Evolutionary conservation across 2,797 vertebrate species (phyloP), one percentile per base, ranked within the genome.

Genomic region (Semotilus atromaculatus): DNA sequence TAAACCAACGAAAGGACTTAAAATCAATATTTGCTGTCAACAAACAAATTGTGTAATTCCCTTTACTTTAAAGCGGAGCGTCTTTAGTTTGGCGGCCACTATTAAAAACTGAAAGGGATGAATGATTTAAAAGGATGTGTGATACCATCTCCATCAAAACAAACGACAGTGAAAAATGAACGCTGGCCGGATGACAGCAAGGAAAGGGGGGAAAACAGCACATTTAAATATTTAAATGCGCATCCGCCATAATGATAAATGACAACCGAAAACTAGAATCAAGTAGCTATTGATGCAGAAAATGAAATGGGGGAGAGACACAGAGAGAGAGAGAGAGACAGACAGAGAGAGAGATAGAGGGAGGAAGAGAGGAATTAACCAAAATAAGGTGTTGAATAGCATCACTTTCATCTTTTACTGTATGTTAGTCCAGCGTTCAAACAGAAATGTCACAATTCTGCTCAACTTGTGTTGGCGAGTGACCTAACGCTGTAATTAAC

Each of bases 171-270:
- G 95, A 96, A 94, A 94, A 95, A 96, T 95, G 94, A 91, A 90
- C 89, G 87, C 87, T 88, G 90, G 92, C 87, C 92, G 85, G 91
- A 87, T 92, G 93, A 95, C 94, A 94, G 94, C 92, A 87, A 91
- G 75, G 91, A 91, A 90, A 91, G 88, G 90, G 90, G 89, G 92
- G 78, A 89, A 91, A 82, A 88, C 83, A 88, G 90, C 89, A 89
- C 92, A 94, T 95, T 96, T 95, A 94, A 95, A 96, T 95, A 96
- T 95, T 96, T 93, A 95, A 94, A 96, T 95, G 90, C 88, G 80
- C 86, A 87, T 80, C 78, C 88, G 91, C 88, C 77, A 91, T 96
- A 95, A 96, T 96, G 95, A 96, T 95, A 94, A 95, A 96, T 93
- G 94, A 95, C 94, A 94, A 93, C 90, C 90, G 92, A 93, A 94